Evolutionary conservation across 2,113 vertebrate species (phyloP), one percentile per base, ranked within the genome.

Genomic region (Theristicus caerulescens): DNA sequence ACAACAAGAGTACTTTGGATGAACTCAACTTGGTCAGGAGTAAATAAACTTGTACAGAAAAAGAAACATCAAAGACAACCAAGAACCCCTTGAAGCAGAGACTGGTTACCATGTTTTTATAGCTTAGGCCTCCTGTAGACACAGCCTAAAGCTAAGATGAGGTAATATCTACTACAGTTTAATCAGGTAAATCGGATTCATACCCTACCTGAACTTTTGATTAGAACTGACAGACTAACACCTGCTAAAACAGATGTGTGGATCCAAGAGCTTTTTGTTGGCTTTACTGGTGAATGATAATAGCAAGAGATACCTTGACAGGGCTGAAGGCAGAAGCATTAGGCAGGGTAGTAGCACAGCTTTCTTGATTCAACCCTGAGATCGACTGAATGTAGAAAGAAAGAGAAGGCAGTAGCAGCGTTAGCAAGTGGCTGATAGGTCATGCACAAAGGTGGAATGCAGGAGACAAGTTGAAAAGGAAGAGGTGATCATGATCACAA

Each of bases 271-370:
- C 34, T 94, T 96, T 94, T 94, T 95, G 80, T 73, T 96, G 82
- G 67, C 88, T 93, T 83, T 97, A 85, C 82, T 86, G 84, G 55
- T 91, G 74, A 97, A 94, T 93, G 67, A 95, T 42, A 97, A 31
- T 74, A 97, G 91, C 49, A 92, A 96, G 90, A 97, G 88, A 95
- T 98, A 98, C 97, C 98, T 98, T 98, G 94, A 97, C 51, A 96
- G 94, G 88, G 62, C 67, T 92, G 97, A 97, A 97, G 96, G 96
- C 40, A 96, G 96, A 97, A 90, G 93, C 82, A 93, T 92, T 95
- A 97, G 97, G 94, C 97, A 96, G 91, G 88, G 88, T 16, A 91
- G 96, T 77, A 94, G 95, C 92, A 96, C 76, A 97, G 96, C 95
- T 94, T 96, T 97, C 95, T 90, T 96, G 93, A 78, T 91, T 97